These are phyloP conservation scores for Petaurus breviceps DNA, from an alignment of 2,113 vertebrate genomes.

Conservation along the genomic window DNA sequence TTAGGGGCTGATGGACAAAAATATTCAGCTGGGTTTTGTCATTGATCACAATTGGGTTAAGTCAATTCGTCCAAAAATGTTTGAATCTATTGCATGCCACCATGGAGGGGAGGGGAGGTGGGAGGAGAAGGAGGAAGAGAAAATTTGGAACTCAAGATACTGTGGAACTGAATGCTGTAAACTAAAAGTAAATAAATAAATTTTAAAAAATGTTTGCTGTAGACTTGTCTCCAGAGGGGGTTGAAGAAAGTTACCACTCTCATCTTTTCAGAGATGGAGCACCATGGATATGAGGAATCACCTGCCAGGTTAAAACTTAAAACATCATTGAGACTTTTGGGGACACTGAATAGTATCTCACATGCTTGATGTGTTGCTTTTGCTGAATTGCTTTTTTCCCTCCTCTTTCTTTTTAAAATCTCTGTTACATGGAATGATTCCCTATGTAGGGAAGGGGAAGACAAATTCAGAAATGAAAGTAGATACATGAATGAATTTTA, in stretches of 20 bases:
- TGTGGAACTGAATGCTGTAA: too few relatives aligned
- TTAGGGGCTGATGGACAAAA: not conserved
- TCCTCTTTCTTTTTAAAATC: not conserved
- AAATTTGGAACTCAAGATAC: too few relatives aligned
- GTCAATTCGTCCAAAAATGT: constrained; percentile 37
- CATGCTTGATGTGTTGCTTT: not conserved
- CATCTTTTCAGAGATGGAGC: not conserved
- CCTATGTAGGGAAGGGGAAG: not conserved
- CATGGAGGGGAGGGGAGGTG: too few relatives aligned
- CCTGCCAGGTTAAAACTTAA: not conserved
- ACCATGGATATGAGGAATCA: not conserved
- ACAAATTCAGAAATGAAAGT: not conserved
- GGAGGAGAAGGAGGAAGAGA: too few relatives aligned
- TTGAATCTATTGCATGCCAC: too few relatives aligned
- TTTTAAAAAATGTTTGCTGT: too few relatives aligned
- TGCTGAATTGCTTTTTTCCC: not conserved
- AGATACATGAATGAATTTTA: not conserved
- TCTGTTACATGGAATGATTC: not conserved
- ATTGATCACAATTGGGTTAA: constrained; percentile 32
- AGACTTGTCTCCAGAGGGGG: not conserved
- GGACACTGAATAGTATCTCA: not conserved
- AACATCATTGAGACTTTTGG: not conserved
- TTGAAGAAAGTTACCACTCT: not conserved
- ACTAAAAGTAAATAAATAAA: too few relatives aligned
- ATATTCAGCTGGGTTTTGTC: not conserved